phyloP scores from a whole-genome alignment of 2,113 vertebrate genomes.

The Calypte anna region DNA sequence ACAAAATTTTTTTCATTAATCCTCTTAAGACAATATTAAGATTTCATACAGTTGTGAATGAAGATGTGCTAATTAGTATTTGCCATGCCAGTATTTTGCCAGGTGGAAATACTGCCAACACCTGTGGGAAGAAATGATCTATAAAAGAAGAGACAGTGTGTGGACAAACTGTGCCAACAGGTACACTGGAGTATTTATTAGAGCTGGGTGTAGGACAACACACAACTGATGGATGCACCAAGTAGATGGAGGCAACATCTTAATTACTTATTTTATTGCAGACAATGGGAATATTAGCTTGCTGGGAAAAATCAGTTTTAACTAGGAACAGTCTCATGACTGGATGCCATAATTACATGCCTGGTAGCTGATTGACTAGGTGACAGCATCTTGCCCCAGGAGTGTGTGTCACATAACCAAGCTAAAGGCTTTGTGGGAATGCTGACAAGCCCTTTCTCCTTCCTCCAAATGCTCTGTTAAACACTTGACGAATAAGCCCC shows the following conservation, averaged over 20 bases:
- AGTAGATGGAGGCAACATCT: not conserved
- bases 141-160: not conserved
- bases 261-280: not conserved
- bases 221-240: not conserved
- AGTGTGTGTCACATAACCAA: not conserved
- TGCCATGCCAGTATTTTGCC: not conserved
- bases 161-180: not conserved
- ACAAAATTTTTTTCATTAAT: not conserved
- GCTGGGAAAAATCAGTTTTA: not conserved
- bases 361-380: not conserved
- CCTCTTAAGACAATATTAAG: not conserved
- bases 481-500: not conserved
- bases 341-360: conserved; percentile 40
- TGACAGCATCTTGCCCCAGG: not conserved
- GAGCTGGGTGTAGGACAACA: not conserved
- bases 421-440: not conserved
- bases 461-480: not conserved
- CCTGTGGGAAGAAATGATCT: not conserved
- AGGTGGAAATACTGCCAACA: not conserved
- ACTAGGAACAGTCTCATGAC: conserved; percentile 2
- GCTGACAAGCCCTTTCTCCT: conserved; percentile 45
- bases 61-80: not conserved
- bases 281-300: not conserved
- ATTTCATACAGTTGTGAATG: not conserved
- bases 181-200: not conserved